Conservation (phyloP, 2,113 vertebrate genomes). For the Paradoxurus hermaphroditus region DNA sequence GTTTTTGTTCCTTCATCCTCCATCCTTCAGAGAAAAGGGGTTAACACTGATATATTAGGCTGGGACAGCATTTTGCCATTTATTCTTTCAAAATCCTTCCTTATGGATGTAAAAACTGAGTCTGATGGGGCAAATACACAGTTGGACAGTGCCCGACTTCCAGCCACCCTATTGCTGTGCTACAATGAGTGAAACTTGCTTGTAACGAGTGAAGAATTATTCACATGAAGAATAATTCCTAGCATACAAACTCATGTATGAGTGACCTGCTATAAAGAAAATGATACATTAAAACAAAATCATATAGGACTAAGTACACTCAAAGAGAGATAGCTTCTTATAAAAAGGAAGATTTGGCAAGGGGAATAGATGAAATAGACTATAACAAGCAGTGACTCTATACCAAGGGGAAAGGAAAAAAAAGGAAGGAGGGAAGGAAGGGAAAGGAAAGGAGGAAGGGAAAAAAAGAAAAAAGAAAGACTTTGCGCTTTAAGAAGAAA, state of each 20-base stretch:
- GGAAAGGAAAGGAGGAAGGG: accelerated
- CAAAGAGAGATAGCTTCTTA: not conserved
- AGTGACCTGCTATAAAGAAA: not conserved
- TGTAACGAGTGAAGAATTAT: no score
- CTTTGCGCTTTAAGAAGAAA: constrained; percentile 5
- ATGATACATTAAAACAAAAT: not conserved
- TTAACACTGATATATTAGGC: not conserved
- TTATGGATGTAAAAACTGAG: not conserved
- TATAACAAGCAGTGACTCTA: not conserved
- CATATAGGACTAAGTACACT: not conserved
- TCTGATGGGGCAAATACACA: not conserved
- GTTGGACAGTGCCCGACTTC: not conserved
- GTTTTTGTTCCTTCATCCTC: not conserved
- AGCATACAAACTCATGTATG: not conserved
- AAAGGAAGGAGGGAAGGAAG: accelerated
- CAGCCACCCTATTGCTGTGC: not conserved
- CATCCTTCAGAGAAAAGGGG: not conserved
- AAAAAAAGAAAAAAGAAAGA: not conserved
- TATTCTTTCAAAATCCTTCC: not conserved
- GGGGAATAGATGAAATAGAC: not conserved
- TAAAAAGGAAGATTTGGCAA: not conserved
- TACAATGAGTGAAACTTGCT: not conserved
- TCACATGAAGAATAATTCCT: not conserved
- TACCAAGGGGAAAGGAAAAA: not conserved
- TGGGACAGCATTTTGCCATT: not conserved